Conservation (phyloP, 1,140 invertebrate genomes). For the Drosophila simulans region DNA sequence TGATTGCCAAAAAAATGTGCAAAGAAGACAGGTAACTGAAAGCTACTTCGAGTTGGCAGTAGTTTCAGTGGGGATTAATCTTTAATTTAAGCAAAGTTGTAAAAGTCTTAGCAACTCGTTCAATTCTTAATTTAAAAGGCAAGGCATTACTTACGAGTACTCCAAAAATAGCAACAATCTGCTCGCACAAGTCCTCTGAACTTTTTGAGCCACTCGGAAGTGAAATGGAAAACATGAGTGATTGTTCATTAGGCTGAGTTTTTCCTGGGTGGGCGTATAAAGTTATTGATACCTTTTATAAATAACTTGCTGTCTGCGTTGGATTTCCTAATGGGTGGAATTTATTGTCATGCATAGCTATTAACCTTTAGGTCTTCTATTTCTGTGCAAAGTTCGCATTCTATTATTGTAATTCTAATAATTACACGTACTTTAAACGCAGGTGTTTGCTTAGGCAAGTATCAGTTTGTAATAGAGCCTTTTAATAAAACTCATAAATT, state of each 20-base stretch:
- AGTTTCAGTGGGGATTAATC: constrained; percentile 3
- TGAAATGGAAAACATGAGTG: constrained; percentile 12
- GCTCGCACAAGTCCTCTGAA: constrained; percentile 7
- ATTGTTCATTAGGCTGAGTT: constrained; percentile 30
- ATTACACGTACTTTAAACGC: background rate
- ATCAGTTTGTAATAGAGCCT: no score
- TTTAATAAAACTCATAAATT: no score
- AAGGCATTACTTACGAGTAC: no score
- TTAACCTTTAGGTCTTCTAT: background rate
- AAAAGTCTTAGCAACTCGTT: background rate
- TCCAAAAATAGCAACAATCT: constrained; percentile 15
- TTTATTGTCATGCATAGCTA: background rate
- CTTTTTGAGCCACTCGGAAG: constrained; percentile 3
- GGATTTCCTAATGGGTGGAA: background rate
- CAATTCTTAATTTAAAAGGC: constrained; percentile 1
- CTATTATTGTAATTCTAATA: background rate
- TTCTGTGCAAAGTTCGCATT: background rate
- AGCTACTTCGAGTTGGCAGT: background rate
- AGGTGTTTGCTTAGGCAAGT: no score
- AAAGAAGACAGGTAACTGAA: background rate
- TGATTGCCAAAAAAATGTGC: background rate
- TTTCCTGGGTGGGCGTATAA: constrained; percentile 1
- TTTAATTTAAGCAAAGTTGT: constrained; percentile 2
- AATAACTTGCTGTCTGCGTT: constrained; percentile 17
- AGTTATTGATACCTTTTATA: constrained; percentile 36